Evolutionary conservation across 2,797 vertebrate genomes (phyloP), one percentile per base, ranked within the genome.

Genomic region (Enteromius anoplus): DNA sequence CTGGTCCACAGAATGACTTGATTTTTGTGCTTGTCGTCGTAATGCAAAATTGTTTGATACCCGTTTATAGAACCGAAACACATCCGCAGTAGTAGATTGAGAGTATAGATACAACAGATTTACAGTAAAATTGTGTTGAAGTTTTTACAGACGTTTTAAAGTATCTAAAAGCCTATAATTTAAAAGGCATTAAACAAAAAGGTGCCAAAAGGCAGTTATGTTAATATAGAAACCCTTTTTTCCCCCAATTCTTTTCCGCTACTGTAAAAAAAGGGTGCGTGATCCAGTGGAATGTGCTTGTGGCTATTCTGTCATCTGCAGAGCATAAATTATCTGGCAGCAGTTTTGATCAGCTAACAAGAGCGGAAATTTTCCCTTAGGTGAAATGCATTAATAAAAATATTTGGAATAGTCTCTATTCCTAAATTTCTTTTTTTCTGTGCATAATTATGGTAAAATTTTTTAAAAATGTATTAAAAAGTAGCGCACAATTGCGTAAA

Each of bases 281-380:
- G 51, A 55, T 55, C 32, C 19, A 55, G 21, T 37, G 21, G 51
- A 75, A 55, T 75, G 5, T 55, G 32, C 29, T 55, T 75, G 11
- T 75, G 72, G 47, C 45, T 32, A 21, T 51, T 8, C 45, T 72
- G 47, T 72, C 42, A 71, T 53, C 49, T 55, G 70, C 51, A 7
- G 47, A 51, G 70, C 4, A 0, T 23, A 75, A 37, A 23, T 75
- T 23, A 37, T 23, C 21, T 55, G 3, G 32, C 47, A 26, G 45
- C 21, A 37, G 29, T 26, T 37, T 37, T 23, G 6, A 40, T 40
- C 21, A 5, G 7, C 21, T 53, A 37, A 51, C n/a, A 68, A 26
- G 40, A 45, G 45, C 5, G 29, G 47, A 9, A 29, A 29, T 76
- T 29, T 64, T 12, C 23, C 37, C 9, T 19, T n/a, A 7, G 42